Conservation (phyloP, 2,113 vertebrate species). For the Nycticryphes semicollaris region DNA sequence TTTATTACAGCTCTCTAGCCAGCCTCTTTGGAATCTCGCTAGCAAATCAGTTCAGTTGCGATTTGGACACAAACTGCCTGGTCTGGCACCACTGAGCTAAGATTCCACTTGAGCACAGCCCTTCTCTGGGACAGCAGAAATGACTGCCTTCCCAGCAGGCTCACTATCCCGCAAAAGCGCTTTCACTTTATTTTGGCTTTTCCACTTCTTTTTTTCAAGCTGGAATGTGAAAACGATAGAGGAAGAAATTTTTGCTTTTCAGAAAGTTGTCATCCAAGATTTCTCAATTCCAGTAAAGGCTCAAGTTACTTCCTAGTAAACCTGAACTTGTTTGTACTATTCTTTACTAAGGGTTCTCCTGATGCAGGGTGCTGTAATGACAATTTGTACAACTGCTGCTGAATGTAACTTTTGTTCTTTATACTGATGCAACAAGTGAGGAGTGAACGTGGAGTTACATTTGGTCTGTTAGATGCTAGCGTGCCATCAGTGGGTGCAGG, state of each 20-base stretch:
- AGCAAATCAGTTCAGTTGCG: not conserved
- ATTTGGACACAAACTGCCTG: constrained; percentile 12
- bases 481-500: not conserved
- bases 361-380: not conserved
- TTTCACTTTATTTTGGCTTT: constrained; percentile 4
- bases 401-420: not conserved
- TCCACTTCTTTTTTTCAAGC: not conserved
- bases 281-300: not conserved
- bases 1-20: not conserved
- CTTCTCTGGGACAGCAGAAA: not conserved
- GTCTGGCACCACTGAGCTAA: constrained; percentile 35
- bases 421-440: not conserved
- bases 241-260: not conserved
- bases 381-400: not conserved
- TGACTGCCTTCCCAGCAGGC: not conserved
- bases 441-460: not conserved
- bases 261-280: not conserved
- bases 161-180: not conserved
- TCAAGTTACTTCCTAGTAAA: not conserved
- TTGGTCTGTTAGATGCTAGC: not conserved
- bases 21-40: constrained; percentile 27
- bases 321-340: not conserved
- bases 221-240: not conserved
- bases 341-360: not conserved
- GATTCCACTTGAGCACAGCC: constrained; percentile 34